Evolutionary conservation across 2,113 vertebrate species (phyloP).

Genomic region (Gulo gulo): DNA sequence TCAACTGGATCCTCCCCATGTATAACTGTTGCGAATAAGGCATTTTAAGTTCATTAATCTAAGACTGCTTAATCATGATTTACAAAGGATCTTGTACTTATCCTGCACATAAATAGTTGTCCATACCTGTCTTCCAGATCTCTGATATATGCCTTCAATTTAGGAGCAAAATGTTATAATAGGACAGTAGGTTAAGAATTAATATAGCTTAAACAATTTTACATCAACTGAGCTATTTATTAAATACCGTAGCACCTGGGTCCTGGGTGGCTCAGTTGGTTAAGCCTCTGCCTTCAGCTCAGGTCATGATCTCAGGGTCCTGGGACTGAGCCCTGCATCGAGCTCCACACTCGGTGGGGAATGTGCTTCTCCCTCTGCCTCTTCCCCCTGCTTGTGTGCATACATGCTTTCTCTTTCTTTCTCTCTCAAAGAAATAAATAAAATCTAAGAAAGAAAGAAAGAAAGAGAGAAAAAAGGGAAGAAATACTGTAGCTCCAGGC

Average conservation of each 20-base stretch:
- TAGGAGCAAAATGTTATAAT: neutral
- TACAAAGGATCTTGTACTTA: neutral
- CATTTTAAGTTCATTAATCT: conserved; percentile 26
- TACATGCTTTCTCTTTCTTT: too few relatives aligned
- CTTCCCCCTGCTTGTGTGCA: too few relatives aligned
- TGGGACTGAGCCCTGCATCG: too few relatives aligned
- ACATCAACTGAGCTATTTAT: neutral
- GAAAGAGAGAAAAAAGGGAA: too few relatives aligned
- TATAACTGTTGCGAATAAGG: neutral
- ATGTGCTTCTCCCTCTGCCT: too few relatives aligned
- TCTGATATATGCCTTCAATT: neutral
- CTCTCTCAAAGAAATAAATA: too few relatives aligned
- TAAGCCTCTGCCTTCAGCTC: too few relatives aligned
- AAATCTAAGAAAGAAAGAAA: too few relatives aligned
- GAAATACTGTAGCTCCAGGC: neutral
- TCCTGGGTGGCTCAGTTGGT: too few relatives aligned
- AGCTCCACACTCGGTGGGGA: too few relatives aligned
- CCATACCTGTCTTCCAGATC: neutral
- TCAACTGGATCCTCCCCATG: neutral
- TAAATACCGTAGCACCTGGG: neutral
- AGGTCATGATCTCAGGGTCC: too few relatives aligned
- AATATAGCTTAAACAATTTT: conserved; percentile 8
- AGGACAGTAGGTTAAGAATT: neutral
- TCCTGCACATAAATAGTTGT: neutral
- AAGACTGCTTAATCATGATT: neutral